phyloP scores from a whole-genome alignment of 2,888 invertebrate genomes.

The Drosophila koepferae region DNA sequence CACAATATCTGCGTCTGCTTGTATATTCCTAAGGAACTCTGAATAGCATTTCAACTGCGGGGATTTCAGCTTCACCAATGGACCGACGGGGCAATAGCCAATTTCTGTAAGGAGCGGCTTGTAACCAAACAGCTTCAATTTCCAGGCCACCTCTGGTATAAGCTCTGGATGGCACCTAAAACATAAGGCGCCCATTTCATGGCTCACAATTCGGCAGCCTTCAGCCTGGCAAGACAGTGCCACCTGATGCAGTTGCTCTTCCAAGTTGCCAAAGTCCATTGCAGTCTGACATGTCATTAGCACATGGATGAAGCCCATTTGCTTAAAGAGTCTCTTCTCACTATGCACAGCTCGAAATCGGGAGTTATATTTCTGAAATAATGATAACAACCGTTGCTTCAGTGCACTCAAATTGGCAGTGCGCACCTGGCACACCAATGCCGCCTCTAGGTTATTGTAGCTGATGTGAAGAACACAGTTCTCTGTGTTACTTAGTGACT shows the following conservation, averaged over 20 bases:
- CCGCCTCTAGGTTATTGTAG: slow-evolving; percentile 37
- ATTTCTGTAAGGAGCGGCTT: slow-evolving; percentile 51
- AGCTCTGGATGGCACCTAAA: slow-evolving; percentile 61
- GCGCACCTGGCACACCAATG: slow-evolving; percentile 48
- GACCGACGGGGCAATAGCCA: slow-evolving; percentile 49
- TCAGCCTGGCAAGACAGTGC: slow-evolving; percentile 54
- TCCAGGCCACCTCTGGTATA: slow-evolving; percentile 39
- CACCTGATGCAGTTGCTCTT: slow-evolving; percentile 48
- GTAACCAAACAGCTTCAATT: slow-evolving; percentile 53
- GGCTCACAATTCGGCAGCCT: slow-evolving; percentile 45
- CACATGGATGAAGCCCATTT: slow-evolving; percentile 59
- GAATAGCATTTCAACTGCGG: slow-evolving; percentile 44
- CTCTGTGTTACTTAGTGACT: not conserved
- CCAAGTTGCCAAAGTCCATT: slow-evolving; percentile 38
- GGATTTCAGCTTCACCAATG: slow-evolving; percentile 38
- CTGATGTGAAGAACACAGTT: slow-evolving; percentile 53
- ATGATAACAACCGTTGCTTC: slow-evolving; percentile 39
- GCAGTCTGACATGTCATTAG: slow-evolving; percentile 29
- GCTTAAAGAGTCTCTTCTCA: slow-evolving; percentile 52
- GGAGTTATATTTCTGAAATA: slow-evolving; percentile 47
- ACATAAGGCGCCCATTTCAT: slow-evolving; percentile 48
- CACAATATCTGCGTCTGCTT: slow-evolving; percentile 54
- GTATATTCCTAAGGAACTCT: slow-evolving; percentile 53
- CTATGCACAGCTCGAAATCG: slow-evolving; percentile 37
- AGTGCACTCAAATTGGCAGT: slow-evolving; percentile 49